phyloP scores from a whole-genome alignment of 2,888 invertebrate species.

The Penaeus monodon region DNA sequence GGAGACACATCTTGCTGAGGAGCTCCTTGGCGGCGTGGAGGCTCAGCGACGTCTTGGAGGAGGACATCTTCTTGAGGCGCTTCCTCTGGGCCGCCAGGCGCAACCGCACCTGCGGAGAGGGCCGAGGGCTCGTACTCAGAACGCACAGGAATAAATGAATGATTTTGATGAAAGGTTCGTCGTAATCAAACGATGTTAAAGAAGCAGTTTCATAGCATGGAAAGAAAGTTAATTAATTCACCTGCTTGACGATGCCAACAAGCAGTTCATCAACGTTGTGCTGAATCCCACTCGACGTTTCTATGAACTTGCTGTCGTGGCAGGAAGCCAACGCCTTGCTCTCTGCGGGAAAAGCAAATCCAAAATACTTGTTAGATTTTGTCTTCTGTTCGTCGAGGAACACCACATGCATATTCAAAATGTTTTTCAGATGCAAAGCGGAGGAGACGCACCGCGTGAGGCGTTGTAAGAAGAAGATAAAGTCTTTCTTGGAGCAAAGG shows the following conservation, averaged over 20 bases:
- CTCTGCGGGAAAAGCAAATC: constrained; percentile 75
- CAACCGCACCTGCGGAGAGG: constrained; percentile 53
- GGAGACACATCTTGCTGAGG: constrained; percentile 71
- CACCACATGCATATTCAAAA: too few species aligned
- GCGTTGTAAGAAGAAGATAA: too few species aligned
- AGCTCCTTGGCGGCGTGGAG: constrained; percentile 68
- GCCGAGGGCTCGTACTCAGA: neutral
- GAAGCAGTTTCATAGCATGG: neutral
- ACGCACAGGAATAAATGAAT: neutral
- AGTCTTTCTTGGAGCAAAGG: too few species aligned
- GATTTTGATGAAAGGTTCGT: neutral
- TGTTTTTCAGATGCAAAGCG: too few species aligned
- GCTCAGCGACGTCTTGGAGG: constrained; percentile 83
- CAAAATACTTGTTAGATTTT: too few species aligned
- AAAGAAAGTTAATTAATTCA: constrained; percentile 69
- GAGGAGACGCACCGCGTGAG: too few species aligned
- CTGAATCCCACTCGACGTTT: constrained; percentile 95
- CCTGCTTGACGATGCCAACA: constrained; percentile 93
- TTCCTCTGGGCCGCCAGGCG: constrained; percentile 56
- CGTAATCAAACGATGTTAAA: too few species aligned
- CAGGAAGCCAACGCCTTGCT: constrained; percentile 92
- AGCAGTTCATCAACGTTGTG: constrained; percentile 97
- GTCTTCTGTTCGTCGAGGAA: too few species aligned
- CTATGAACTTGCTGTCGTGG: constrained; percentile 96
- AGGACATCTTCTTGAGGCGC: constrained; percentile 62